Conservation (phyloP, 2,113 vertebrate species). For the Psephotus haematonotus region DNA sequence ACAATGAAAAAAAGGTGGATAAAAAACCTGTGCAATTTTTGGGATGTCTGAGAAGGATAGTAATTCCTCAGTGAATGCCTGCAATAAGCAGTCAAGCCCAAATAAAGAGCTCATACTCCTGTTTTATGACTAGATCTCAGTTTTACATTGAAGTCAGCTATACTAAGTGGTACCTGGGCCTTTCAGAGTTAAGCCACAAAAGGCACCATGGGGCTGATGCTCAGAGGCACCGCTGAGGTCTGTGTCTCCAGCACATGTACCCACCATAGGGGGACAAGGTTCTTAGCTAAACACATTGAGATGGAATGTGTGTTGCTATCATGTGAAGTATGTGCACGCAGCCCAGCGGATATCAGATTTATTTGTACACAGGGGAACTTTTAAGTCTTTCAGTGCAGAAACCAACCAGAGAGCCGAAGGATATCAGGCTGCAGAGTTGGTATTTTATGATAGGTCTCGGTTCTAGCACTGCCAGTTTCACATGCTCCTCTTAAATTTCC, state of each 20-base stretch:
- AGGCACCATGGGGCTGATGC: background rate
- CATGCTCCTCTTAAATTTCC: background rate
- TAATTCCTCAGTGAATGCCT: background rate
- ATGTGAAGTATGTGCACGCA: background rate
- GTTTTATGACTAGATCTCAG: background rate
- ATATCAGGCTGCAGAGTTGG: background rate
- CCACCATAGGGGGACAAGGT: background rate
- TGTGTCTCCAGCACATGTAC: rapidly evolving
- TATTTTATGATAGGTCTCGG: background rate
- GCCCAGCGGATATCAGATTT: background rate
- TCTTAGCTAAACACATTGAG: background rate
- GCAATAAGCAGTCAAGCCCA: background rate
- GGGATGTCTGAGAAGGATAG: background rate
- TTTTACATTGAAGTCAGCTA: background rate
- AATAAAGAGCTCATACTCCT: background rate
- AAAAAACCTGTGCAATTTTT: background rate
- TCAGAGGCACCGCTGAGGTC: background rate
- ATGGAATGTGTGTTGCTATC: background rate
- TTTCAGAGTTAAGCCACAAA: background rate
- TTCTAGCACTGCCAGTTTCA: background rate
- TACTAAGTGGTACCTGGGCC: background rate
- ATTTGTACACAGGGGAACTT: background rate
- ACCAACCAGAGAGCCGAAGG: background rate
- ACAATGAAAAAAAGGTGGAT: background rate
- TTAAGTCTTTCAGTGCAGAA: background rate